Percentiles rank a stretch among this genome's conserved stretches.
phyloP scores from a whole-genome alignment of 2,797 vertebrate genomes.

The Gadopsis bispinosus region DNA sequence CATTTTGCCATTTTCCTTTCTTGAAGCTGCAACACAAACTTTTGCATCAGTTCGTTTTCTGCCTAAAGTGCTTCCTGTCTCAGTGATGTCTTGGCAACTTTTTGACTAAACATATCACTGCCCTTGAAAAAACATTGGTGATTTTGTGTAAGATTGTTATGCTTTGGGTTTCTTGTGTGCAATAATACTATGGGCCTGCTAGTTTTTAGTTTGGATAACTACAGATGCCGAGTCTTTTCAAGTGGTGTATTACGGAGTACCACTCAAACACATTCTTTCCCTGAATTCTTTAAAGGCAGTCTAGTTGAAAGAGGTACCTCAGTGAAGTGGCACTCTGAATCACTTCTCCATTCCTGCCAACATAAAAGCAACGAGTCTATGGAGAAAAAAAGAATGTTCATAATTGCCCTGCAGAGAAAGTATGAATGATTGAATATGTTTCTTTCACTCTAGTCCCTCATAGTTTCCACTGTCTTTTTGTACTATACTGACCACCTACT shows the following conservation, averaged over 20 bases:
- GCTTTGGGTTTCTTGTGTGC: slow-evolving; percentile 35
- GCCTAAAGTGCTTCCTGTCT: slow-evolving; percentile 59
- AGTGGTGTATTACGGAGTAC: slow-evolving; percentile 29
- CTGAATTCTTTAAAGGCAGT: slow-evolving; percentile 55
- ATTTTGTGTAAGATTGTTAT: slow-evolving; percentile 45
- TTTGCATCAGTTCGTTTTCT: slow-evolving; percentile 49
- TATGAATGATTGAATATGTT: slow-evolving; percentile 64
- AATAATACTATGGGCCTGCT: slow-evolving; percentile 17
- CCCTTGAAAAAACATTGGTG: slow-evolving; percentile 60
- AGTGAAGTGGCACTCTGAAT: slow-evolving; percentile 57
- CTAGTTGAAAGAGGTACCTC: slow-evolving; percentile 65
- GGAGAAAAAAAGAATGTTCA: slow-evolving; percentile 52
- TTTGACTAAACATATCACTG: slow-evolving; percentile 36
- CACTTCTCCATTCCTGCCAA: slow-evolving; percentile 61
- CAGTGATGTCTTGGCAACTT: slow-evolving; percentile 43
- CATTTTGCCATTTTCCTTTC: slow-evolving; percentile 49
- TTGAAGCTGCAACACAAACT: slow-evolving; percentile 47
- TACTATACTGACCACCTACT: slow-evolving; percentile 43
- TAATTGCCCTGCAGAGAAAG: slow-evolving; percentile 63
- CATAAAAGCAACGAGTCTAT: slow-evolving; percentile 68
- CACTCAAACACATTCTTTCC: slow-evolving; percentile 63
- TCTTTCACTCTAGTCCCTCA: slow-evolving; percentile 38
- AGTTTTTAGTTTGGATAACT: slow-evolving; percentile 40
- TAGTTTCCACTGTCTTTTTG: slow-evolving; percentile 46
- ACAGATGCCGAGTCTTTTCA: slow-evolving; percentile 19